A percentile compares a stretch with the other conserved stretches of the same genome.
phyloP scores from a whole-genome alignment of 2,113 vertebrate species.

The Pygoscelis adeliae region DNA sequence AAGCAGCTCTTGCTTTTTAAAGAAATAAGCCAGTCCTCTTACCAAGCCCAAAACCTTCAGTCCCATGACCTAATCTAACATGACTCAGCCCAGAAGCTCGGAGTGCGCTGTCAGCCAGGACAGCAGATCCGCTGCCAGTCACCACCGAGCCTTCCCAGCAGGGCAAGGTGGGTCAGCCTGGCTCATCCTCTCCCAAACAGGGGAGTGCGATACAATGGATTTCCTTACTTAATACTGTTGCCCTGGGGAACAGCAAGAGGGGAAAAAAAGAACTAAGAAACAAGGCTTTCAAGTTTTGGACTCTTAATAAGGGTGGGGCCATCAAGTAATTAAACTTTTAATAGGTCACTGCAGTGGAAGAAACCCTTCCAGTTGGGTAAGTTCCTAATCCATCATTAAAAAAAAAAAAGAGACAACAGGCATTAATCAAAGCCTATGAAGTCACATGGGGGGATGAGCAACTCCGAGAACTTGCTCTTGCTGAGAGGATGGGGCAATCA shows the following conservation, averaged over 20 bases:
- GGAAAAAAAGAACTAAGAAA: background rate
- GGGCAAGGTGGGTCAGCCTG: background rate
- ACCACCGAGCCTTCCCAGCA: background rate
- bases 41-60: constrained; percentile 23
- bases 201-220: background rate
- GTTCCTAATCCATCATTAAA: constrained; percentile 64
- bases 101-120: background rate
- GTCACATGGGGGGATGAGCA: constrained; percentile 21
- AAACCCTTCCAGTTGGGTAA: constrained; percentile 70
- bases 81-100: background rate
- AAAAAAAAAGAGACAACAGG: background rate
- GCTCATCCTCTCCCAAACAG: background rate
- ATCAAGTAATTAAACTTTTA: constrained; percentile 65
- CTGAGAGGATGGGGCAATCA: constrained; percentile 51
- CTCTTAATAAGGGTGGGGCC: constrained; percentile 59
- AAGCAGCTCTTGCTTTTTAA: constrained; percentile 37
- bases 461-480: constrained; percentile 23
- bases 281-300: constrained; percentile 42
- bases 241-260: background rate
- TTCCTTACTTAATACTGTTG: background rate
- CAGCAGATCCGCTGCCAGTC: background rate
- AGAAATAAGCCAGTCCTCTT: background rate
- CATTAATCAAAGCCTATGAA: constrained; percentile 59
- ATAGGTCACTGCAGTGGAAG: constrained; percentile 67
- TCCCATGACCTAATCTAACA: constrained; percentile 47